These are phyloP conservation scores for Cyprinodon tularosa DNA, from an alignment of 2,113 vertebrate species.

Conservation along the genomic window DNA sequence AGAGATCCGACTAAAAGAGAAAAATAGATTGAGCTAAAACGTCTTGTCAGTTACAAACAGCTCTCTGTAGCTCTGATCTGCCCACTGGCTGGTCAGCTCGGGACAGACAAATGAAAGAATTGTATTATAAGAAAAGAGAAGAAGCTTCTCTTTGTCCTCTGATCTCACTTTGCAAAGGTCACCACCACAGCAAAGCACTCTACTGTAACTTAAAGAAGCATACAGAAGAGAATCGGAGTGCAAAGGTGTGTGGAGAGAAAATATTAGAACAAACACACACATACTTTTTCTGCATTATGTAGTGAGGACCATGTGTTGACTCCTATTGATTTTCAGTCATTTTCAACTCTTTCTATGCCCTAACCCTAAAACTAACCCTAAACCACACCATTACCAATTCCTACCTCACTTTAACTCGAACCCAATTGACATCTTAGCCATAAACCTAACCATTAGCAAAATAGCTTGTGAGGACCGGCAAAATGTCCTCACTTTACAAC, in stretches of 20 bases:
- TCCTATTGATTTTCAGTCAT: too few relatives aligned
- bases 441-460: too few relatives aligned
- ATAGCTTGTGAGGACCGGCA: too few relatives aligned
- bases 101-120: slow-evolving; percentile 41
- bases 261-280: background rate
- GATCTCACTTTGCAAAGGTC: slow-evolving; percentile 50
- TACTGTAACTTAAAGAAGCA: slow-evolving; percentile 49
- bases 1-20: background rate
- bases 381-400: too few relatives aligned
- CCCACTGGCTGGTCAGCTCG: slow-evolving; percentile 14
- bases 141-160: slow-evolving; percentile 49
- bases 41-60: background rate
- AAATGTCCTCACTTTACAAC: too few relatives aligned
- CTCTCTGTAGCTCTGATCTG: background rate
- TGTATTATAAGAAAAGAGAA: slow-evolving; percentile 34
- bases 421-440: too few relatives aligned
- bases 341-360: too few relatives aligned
- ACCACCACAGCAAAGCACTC: slow-evolving; percentile 41
- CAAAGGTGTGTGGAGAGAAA: slow-evolving; percentile 6
- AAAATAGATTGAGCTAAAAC: background rate
- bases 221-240: slow-evolving; percentile 17
- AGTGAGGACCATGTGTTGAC: too few relatives aligned
- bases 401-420: too few relatives aligned
- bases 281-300: too few relatives aligned
- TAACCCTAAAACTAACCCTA: too few relatives aligned